Conservation (phyloP, 2,797 vertebrate genomes). For the Acrossocheilus wenchowensis region DNA sequence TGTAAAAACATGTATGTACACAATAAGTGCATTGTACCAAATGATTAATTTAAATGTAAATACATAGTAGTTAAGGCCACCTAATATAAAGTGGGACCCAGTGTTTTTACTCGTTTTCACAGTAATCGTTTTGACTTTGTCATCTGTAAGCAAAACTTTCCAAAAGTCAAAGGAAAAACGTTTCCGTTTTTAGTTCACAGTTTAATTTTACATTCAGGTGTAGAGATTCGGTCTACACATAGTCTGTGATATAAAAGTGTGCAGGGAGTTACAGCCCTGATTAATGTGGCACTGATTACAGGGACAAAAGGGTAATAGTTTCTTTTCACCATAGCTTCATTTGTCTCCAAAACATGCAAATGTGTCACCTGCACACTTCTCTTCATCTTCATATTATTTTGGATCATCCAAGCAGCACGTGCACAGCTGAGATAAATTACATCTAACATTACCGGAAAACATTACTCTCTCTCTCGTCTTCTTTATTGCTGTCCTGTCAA, state of each 20-base stretch:
- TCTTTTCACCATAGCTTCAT: not conserved
- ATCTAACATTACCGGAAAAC: slow-evolving; percentile 14
- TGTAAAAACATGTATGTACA: too few relatives aligned
- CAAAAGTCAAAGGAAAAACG: not conserved
- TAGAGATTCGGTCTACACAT: not conserved
- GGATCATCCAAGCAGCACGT: not conserved
- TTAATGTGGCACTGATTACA: slow-evolving; percentile 20
- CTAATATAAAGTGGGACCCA: not conserved
- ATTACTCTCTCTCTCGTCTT: not conserved
- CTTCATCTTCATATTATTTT: slow-evolving; percentile 24
- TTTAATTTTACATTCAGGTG: not conserved
- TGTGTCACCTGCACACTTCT: not conserved
- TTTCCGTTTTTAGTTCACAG: not conserved
- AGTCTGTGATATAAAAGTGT: not conserved
- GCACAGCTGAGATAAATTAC: not conserved
- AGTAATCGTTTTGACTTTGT: not conserved
- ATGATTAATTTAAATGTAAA: too few relatives aligned
- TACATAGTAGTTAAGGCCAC: too few relatives aligned
- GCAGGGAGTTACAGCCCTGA: not conserved
- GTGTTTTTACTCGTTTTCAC: not conserved
- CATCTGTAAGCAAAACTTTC: not conserved
- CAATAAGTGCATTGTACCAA: too few relatives aligned
- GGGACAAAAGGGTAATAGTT: slow-evolving; percentile 14
- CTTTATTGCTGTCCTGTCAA: slow-evolving; percentile 17
- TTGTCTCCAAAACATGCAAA: slow-evolving; percentile 21